These are phyloP conservation scores for Ophiothrix spiculata DNA, from an alignment of 35 echinoderm and acorn worm species.

Conservation along the genomic window DNA sequence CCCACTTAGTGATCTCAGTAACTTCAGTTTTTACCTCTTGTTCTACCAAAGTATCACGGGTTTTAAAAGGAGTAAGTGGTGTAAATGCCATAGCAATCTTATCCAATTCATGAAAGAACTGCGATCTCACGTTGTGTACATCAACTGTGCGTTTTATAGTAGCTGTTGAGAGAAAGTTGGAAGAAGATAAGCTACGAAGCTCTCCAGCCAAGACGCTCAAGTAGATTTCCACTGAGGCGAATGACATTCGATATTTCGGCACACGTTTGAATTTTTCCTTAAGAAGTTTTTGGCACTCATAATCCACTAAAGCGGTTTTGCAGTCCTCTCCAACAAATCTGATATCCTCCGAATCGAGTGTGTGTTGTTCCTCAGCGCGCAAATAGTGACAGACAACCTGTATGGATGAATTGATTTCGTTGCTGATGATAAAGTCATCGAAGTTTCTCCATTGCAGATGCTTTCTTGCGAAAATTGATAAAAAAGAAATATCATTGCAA, in stretches of 20 bases:
- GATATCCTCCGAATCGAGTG: slow-evolving; percentile 19
- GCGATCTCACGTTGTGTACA: neutral
- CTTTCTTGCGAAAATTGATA: neutral
- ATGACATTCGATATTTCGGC: slow-evolving; percentile 1
- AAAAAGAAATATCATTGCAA: too few relatives aligned
- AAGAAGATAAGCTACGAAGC: slow-evolving; percentile 1
- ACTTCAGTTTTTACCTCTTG: slow-evolving; percentile 6
- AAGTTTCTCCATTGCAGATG: slow-evolving; percentile 28
- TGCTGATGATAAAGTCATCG: slow-evolving; percentile 11
- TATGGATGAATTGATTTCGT: slow-evolving; percentile 6
- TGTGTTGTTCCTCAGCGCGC: neutral
- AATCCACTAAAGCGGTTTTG: neutral
- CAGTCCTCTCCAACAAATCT: neutral
- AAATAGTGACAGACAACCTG: slow-evolving; percentile 39
- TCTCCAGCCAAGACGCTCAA: slow-evolving; percentile 16
- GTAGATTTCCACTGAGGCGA: slow-evolving; percentile 13
- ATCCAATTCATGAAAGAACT: slow-evolving; percentile 15
- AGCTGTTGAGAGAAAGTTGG: slow-evolving; percentile 1
- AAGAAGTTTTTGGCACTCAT: slow-evolving; percentile 21
- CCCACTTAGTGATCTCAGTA: slow-evolving; percentile 21
- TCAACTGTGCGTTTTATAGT: slow-evolving; percentile 5
- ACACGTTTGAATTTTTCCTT: neutral
- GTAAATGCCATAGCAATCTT: slow-evolving; percentile 21
- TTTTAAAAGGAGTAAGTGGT: neutral
- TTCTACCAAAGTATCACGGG: too few relatives aligned